Percentiles rank a stretch among this genome's conserved stretches.
Evolutionary conservation across 2,888 invertebrate genomes (phyloP).

Genomic region (Netelia melanura): DNA sequence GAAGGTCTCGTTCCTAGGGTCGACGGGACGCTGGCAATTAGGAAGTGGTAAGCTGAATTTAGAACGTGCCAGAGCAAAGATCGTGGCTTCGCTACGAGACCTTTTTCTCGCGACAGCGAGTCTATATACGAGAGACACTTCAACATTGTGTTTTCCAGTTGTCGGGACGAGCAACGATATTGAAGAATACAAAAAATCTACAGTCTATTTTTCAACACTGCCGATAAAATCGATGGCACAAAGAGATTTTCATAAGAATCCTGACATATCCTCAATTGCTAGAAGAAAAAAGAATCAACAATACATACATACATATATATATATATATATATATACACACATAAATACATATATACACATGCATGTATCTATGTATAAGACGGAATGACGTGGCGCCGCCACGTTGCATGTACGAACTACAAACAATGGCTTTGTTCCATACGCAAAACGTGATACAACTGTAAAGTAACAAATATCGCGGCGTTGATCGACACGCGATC

Average conservation of each 20-base stretch:
- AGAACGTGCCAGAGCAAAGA: slow-evolving; percentile 62
- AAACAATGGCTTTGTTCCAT: slow-evolving; percentile 84
- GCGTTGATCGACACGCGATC: slow-evolving; percentile 83
- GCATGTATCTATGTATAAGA: slow-evolving; percentile 69
- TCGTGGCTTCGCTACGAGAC: slow-evolving; percentile 34
- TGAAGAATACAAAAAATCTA: slow-evolving; percentile 7
- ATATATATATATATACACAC: slow-evolving; percentile 18
- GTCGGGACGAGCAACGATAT: neutral
- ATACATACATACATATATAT: neutral
- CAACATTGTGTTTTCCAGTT: slow-evolving; percentile 11
- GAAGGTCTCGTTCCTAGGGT: slow-evolving; percentile 39
- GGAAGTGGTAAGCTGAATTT: slow-evolving; percentile 76
- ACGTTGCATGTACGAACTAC: slow-evolving; percentile 78
- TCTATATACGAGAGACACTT: slow-evolving; percentile 58
- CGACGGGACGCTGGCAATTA: slow-evolving; percentile 73
- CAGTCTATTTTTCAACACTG: neutral
- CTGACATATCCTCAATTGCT: slow-evolving; percentile 74
- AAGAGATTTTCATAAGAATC: slow-evolving; percentile 20
- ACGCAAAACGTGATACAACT: slow-evolving; percentile 82
- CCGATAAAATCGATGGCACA: slow-evolving; percentile 9
- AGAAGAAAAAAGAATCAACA: slow-evolving; percentile 44
- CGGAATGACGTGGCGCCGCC: slow-evolving; percentile 69
- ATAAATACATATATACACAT: slow-evolving; percentile 46
- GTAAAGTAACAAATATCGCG: slow-evolving; percentile 84
- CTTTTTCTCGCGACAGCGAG: slow-evolving; percentile 1